Conservation (phyloP, 1,140 invertebrate species). For the Planococcus citri region DNA sequence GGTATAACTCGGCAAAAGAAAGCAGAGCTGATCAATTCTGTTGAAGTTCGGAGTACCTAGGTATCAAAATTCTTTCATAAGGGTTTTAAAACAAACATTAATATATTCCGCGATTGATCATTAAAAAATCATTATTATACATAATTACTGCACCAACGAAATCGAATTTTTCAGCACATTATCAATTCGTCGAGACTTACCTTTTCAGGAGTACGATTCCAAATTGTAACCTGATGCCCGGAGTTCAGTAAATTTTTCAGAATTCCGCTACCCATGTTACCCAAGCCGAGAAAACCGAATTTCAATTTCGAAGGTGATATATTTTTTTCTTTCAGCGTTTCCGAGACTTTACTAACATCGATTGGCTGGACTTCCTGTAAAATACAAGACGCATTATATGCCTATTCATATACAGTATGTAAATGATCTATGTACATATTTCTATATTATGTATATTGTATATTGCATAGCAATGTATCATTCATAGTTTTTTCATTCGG, state of each 20-base stretch:
- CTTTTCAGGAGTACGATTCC: slow-evolving; percentile 87
- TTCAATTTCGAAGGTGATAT: slow-evolving; percentile 73
- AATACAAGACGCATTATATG: background rate
- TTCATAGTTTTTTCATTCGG: too few relatives aligned
- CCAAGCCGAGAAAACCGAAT: slow-evolving; percentile 89
- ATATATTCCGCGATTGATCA: too few relatives aligned
- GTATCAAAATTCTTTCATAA: too few relatives aligned
- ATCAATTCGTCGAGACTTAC: slow-evolving; percentile 46
- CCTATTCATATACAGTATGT: too few relatives aligned
- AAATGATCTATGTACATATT: too few relatives aligned
- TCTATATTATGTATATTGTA: background rate
- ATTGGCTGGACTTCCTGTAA: slow-evolving; percentile 53
- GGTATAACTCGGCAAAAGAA: too few relatives aligned
- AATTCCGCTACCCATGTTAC: slow-evolving; percentile 92
- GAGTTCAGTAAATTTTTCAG: slow-evolving; percentile 90
- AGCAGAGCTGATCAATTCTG: too few relatives aligned
- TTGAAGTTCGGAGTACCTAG: too few relatives aligned
- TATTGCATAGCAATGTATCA: background rate
- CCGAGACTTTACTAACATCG: slow-evolving; percentile 62
- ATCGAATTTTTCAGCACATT: background rate
- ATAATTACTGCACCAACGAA: background rate
- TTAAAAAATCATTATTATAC: too few relatives aligned
- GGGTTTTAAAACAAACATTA: too few relatives aligned
- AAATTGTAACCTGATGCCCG: slow-evolving; percentile 83
- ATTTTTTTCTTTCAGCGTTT: slow-evolving; percentile 70